Percentiles rank a stretch among this genome's conserved stretches.
phyloP scores from a whole-genome alignment of 2,888 invertebrate species.

The Gerris lacustris region DNA sequence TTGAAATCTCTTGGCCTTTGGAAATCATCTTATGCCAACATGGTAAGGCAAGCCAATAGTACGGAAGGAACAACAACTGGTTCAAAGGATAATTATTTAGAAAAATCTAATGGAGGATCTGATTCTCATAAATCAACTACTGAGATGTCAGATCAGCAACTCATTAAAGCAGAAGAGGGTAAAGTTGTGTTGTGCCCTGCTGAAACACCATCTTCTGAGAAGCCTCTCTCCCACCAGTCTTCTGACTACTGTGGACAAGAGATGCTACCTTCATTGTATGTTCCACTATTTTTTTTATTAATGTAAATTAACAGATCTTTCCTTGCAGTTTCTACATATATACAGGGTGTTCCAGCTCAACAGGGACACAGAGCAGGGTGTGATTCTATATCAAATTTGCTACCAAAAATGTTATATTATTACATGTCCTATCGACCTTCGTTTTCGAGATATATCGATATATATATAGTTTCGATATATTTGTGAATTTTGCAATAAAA shows the following conservation, averaged over 20 bases:
- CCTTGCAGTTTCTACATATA: too few species aligned
- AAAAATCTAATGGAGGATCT: not conserved
- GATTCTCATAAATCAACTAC: not conserved
- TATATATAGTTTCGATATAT: too few species aligned
- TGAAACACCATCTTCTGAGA: not conserved
- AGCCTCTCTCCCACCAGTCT: not conserved
- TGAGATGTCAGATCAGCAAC: not conserved
- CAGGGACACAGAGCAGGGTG: too few species aligned
- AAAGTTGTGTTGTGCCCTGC: not conserved
- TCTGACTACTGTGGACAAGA: not conserved
- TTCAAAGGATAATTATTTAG: not conserved
- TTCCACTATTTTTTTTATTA: too few species aligned
- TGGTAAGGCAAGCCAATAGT: not conserved
- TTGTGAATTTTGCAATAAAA: too few species aligned
- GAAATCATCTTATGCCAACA: conserved; percentile 43
- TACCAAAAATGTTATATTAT: too few species aligned
- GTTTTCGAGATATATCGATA: too few species aligned
- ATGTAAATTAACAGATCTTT: too few species aligned
- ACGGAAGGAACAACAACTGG: not conserved
- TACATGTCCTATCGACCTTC: too few species aligned
- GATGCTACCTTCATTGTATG: too few species aligned
- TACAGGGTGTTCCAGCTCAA: too few species aligned
- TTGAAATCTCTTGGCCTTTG: conserved; percentile 89
- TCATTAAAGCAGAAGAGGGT: not conserved
- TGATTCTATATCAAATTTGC: too few species aligned